Conservation (phyloP, 2,797 vertebrate species). For the Molossus molossus region DNA sequence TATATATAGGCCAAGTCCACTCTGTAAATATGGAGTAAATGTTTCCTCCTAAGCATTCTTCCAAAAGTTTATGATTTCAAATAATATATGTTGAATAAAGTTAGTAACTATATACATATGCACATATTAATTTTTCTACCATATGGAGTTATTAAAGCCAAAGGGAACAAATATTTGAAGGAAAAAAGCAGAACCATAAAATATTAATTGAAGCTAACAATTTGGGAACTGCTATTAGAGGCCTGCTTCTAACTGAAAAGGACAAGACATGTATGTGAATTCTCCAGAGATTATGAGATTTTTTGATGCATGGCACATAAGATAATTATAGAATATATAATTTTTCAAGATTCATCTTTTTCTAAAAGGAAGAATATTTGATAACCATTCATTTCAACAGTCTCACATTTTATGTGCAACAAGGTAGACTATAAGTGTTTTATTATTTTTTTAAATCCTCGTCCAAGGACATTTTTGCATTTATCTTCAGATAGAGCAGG, state of each 20-base stretch:
- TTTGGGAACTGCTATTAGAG: constrained; percentile 60
- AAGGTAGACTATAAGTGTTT: constrained; percentile 56
- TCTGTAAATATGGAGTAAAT: constrained; percentile 57
- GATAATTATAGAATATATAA: constrained; percentile 54
- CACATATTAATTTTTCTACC: constrained; percentile 68
- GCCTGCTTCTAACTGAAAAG: constrained; percentile 68
- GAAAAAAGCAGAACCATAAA: constrained; percentile 69
- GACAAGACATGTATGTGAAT: constrained; percentile 39
- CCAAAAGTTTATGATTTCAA: constrained; percentile 61
- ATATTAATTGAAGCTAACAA: constrained; percentile 73
- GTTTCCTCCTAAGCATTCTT: constrained; percentile 70
- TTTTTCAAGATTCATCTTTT: constrained; percentile 53
- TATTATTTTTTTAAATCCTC: neutral
- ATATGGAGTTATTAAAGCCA: constrained; percentile 57
- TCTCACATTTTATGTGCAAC: constrained; percentile 48
- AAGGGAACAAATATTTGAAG: constrained; percentile 73
- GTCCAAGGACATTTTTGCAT: too few species aligned
- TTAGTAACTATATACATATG: constrained; percentile 32
- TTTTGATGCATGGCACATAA: constrained; percentile 18
- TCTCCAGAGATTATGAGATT: constrained; percentile 59
- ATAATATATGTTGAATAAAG: constrained; percentile 66
- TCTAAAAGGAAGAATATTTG: constrained; percentile 63
- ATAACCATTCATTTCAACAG: constrained; percentile 66
- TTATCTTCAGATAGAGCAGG: too few species aligned
- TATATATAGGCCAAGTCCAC: constrained; percentile 22